Conservation (phyloP, 2,113 vertebrate species). For the Nymphicus hollandicus region DNA sequence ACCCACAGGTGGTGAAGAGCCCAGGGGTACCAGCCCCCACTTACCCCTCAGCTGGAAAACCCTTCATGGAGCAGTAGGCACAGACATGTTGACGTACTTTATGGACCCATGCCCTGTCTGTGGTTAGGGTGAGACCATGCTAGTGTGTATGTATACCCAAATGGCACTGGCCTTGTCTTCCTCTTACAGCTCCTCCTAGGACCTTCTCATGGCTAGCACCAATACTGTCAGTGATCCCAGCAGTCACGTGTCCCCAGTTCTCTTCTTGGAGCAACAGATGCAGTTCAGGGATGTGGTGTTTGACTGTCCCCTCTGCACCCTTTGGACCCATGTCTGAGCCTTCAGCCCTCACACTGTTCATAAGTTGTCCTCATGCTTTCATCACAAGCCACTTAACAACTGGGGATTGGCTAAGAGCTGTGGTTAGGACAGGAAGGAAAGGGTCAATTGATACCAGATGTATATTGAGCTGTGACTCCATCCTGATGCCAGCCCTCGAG, state of each 20-base stretch:
- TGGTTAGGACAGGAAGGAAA: not conserved
- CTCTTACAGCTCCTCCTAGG: not conserved
- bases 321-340: not conserved
- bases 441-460: not conserved
- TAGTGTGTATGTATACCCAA: too few relatives aligned
- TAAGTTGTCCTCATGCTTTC: not conserved
- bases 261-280: not conserved
- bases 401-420: not conserved
- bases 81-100: not conserved
- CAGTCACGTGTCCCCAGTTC: not conserved
- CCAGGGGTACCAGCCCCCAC: not conserved
- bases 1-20: not conserved
- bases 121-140: not conserved
- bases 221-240: not conserved
- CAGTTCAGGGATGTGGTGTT: not conserved
- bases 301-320: not conserved
- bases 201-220: not conserved
- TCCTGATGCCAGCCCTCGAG: not conserved
- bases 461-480: not conserved
- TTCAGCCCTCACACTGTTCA: not conserved
- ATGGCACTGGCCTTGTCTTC: rapidly evolving
- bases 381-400: not conserved
- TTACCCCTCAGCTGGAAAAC: not conserved
- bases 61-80: not conserved
- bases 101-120: not conserved